phyloP scores from a whole-genome alignment of 2,888 invertebrate genomes.

The Eupeodes latifasciatus region DNA sequence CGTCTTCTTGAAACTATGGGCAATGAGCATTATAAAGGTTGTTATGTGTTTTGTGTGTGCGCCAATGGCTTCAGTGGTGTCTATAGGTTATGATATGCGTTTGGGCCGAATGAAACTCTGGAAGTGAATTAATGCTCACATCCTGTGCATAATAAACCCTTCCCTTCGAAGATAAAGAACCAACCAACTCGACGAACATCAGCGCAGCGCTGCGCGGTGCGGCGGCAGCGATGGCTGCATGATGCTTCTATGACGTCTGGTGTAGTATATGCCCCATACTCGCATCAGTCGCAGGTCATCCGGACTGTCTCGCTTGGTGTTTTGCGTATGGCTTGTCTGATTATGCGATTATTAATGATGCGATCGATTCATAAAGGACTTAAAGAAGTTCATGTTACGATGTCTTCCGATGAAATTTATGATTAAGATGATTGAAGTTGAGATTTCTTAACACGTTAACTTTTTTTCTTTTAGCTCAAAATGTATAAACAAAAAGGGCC shows the following conservation, averaged over 20 bases:
- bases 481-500: too few relatives aligned
- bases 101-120: conserved; percentile 61
- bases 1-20: conserved; percentile 44
- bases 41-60: conserved; percentile 31
- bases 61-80: conserved; percentile 34
- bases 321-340: conserved; percentile 78
- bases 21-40: conserved; percentile 41
- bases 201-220: not conserved
- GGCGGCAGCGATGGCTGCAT: not conserved
- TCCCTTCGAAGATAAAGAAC: conserved; percentile 15
- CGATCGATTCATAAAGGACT: conserved; percentile 73
- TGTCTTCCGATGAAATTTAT: conserved; percentile 78
- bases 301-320: conserved; percentile 71
- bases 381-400: conserved; percentile 76
- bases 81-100: conserved; percentile 42
- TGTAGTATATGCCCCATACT: conserved; percentile 66
- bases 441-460: conserved; percentile 75
- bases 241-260: conserved; percentile 35
- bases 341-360: conserved; percentile 79
- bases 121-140: conserved; percentile 75
- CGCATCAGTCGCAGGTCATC: conserved; percentile 51
- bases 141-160: conserved; percentile 76
- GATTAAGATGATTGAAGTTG: conserved; percentile 78
- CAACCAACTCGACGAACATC: too few relatives aligned
- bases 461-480: conserved; percentile 24